Evolutionary conservation across 2,888 invertebrate species (phyloP).

Genomic region (Mesorhabditis spiculigera): DNA sequence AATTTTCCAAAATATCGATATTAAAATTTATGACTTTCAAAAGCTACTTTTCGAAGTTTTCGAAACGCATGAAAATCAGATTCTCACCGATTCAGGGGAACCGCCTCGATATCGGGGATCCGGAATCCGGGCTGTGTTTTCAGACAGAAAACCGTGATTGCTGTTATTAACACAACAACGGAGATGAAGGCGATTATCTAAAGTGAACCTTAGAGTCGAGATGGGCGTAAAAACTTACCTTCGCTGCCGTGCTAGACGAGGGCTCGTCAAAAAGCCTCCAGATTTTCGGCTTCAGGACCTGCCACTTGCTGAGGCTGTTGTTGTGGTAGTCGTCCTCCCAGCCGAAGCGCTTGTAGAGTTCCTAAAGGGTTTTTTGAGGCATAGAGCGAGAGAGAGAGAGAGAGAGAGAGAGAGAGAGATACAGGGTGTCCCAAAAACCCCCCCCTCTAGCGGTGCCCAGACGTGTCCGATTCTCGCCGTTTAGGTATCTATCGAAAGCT

Average conservation of each 20-base stretch:
- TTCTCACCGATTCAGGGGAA: slow-evolving; percentile 5
- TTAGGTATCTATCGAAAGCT: too few relatives aligned
- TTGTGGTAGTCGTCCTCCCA: slow-evolving; percentile 92
- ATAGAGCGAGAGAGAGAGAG: not conserved
- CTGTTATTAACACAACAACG: slow-evolving; percentile 92
- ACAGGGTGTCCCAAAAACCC: too few relatives aligned
- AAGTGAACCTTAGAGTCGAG: slow-evolving; percentile 37
- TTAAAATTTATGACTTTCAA: too few relatives aligned
- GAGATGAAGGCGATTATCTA: slow-evolving; percentile 91
- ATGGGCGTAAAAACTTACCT: slow-evolving; percentile 67
- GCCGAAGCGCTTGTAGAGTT: slow-evolving; percentile 78
- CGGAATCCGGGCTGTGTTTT: slow-evolving; percentile 96
- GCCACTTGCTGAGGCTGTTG: slow-evolving; percentile 75
- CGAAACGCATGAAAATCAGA: too few relatives aligned
- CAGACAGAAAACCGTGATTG: slow-evolving; percentile 89
- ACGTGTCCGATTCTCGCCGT: too few relatives aligned
- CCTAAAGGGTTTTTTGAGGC: slow-evolving; percentile 20
- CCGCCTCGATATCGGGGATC: slow-evolving; percentile 41
- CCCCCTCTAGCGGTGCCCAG: too few relatives aligned
- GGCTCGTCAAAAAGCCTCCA: slow-evolving; percentile 99
- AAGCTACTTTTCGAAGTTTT: too few relatives aligned
- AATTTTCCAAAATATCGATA: too few relatives aligned
- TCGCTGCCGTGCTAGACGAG: slow-evolving; percentile 91
- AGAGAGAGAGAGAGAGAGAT: not conserved
- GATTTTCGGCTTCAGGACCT: slow-evolving; percentile 90